phyloP scores from a whole-genome alignment of 2,888 invertebrate species.

The Agrochola litura region DNA sequence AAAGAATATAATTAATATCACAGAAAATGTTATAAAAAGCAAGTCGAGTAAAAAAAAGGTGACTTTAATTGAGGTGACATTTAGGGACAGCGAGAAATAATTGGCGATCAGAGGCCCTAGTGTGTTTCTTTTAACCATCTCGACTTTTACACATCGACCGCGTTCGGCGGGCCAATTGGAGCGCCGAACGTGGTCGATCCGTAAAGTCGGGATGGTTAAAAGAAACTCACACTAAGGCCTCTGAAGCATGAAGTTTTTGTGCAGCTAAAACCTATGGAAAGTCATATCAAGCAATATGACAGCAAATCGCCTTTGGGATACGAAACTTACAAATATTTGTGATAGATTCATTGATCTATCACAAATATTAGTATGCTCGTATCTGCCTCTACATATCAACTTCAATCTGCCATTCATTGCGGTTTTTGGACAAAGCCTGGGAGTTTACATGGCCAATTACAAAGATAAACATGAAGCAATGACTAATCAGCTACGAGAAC shows the following conservation, averaged over 20 bases:
- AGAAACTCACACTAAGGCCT: too few species aligned
- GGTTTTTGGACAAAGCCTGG: neutral
- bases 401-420: neutral
- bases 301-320: neutral
- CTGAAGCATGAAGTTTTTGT: too few species aligned
- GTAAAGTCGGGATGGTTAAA: too few species aligned
- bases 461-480: constrained; percentile 3
- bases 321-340: neutral
- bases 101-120: too few species aligned
- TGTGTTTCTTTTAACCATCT: too few species aligned
- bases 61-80: neutral
- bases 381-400: too few species aligned
- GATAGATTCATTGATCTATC: neutral
- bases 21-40: too few species aligned
- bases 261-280: too few species aligned
- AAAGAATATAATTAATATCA: constrained; percentile 2
- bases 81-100: neutral
- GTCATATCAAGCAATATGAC: neutral
- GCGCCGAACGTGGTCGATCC: too few species aligned
- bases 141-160: too few species aligned
- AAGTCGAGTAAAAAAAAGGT: neutral
- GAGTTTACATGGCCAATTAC: neutral
- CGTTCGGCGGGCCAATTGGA: too few species aligned
- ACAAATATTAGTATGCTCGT: too few species aligned
- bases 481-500: constrained; percentile 21